A percentile compares a stretch with the other conserved stretches of the same genome.
phyloP scores from a whole-genome alignment of 2,888 invertebrate genomes.

The Pseudococcus longispinus region DNA sequence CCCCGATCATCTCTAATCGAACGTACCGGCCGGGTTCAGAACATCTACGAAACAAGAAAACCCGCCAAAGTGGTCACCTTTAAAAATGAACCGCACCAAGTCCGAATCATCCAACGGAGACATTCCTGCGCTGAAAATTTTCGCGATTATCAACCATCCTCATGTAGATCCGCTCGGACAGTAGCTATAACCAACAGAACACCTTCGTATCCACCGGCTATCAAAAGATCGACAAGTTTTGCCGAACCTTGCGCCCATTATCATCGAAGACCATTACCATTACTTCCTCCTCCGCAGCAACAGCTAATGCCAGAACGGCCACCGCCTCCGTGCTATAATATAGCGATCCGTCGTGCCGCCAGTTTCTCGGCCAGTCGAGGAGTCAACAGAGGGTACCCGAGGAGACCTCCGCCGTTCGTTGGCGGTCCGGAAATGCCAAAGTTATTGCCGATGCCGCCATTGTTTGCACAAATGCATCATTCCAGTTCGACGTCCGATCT shows the following conservation, averaged over 20 bases:
- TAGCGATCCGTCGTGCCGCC: conserved; percentile 58
- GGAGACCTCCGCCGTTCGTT: neutral
- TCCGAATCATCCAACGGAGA: conserved; percentile 45
- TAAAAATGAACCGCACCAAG: conserved; percentile 38
- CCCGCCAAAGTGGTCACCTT: conserved; percentile 48
- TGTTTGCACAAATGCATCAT: neutral
- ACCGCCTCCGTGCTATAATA: conserved; percentile 57
- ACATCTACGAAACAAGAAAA: conserved; percentile 47
- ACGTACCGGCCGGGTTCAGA: neutral
- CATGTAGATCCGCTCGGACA: conserved; percentile 48
- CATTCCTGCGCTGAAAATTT: conserved; percentile 54
- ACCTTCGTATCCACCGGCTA: conserved; percentile 37
- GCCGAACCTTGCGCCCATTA: conserved; percentile 28
- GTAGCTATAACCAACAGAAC: conserved; percentile 32
- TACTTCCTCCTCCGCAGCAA: neutral
- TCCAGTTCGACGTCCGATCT: conserved; percentile 55
- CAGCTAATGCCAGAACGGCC: conserved; percentile 4
- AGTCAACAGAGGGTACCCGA: conserved; percentile 27
- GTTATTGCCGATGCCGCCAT: conserved; percentile 2
- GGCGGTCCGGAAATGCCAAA: neutral
- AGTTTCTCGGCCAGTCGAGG: conserved; percentile 58
- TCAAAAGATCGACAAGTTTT: conserved; percentile 39
- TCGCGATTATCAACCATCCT: conserved; percentile 16
- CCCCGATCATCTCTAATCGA: conserved; percentile 12
- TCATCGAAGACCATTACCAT: conserved; percentile 17